A percentile compares a stretch with the other conserved stretches of the same genome.
phyloP scores from a whole-genome alignment of 2,888 invertebrate genomes.

The Drosophila fulvimacula region DNA sequence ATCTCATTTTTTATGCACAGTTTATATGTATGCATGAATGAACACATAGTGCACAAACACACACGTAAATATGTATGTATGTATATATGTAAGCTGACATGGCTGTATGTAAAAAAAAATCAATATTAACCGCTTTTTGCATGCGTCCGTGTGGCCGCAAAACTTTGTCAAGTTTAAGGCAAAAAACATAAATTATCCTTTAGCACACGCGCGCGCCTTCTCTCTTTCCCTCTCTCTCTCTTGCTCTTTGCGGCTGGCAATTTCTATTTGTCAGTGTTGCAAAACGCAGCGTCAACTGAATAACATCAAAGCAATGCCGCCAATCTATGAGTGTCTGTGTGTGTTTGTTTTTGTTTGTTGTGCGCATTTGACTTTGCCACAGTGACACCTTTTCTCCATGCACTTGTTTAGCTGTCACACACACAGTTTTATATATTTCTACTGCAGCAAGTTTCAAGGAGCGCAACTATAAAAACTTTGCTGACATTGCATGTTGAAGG shows the following conservation, averaged over 20 bases:
- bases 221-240: background rate
- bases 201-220: slow-evolving; percentile 16
- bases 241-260: slow-evolving; percentile 2
- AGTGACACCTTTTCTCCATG: slow-evolving; percentile 49
- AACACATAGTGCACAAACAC: slow-evolving; percentile 12
- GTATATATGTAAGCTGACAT: slow-evolving; percentile 2
- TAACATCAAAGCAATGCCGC: slow-evolving; percentile 56
- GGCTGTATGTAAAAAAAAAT: slow-evolving; percentile 40
- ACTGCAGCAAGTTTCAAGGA: slow-evolving; percentile 28
- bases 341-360: slow-evolving; percentile 13
- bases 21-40: slow-evolving; percentile 21
- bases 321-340: background rate
- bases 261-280: slow-evolving; percentile 27
- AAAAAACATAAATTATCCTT: slow-evolving; percentile 65
- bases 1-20: slow-evolving; percentile 50
- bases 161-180: slow-evolving; percentile 65
- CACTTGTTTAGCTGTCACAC: slow-evolving; percentile 43
- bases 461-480: slow-evolving; percentile 11
- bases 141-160: slow-evolving; percentile 41
- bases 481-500: slow-evolving; percentile 17
- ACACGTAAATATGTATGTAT: slow-evolving; percentile 1
- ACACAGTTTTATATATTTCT: slow-evolving; percentile 17
- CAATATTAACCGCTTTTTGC: slow-evolving; percentile 47
- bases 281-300: slow-evolving; percentile 21
- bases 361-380: slow-evolving; percentile 50